phyloP scores from a whole-genome alignment of 2,888 invertebrate genomes.

The Drosophila tanythrix region DNA sequence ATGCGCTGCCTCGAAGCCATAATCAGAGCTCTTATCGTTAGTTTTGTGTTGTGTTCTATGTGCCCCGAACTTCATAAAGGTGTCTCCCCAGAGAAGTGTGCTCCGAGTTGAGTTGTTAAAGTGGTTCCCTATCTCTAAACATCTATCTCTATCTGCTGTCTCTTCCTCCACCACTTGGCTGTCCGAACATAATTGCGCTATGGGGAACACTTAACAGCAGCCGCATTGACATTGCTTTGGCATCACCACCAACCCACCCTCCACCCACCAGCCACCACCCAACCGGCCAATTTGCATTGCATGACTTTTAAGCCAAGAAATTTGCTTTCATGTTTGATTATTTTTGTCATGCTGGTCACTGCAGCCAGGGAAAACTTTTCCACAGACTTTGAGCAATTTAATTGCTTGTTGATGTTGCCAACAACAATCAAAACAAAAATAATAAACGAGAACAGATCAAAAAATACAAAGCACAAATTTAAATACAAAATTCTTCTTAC shows the following conservation, averaged over 20 bases:
- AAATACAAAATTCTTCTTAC: neutral
- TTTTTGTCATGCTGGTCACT: slow-evolving; percentile 46
- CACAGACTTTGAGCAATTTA: slow-evolving; percentile 23
- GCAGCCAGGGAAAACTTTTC: slow-evolving; percentile 25
- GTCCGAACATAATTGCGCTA: slow-evolving; percentile 51
- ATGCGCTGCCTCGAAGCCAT: slow-evolving; percentile 30
- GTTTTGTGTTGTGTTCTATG: slow-evolving; percentile 39
- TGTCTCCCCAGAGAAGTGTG: slow-evolving; percentile 56
- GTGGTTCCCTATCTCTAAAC: slow-evolving; percentile 6
- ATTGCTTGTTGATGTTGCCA: slow-evolving; percentile 42
- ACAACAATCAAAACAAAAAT: slow-evolving; percentile 6
- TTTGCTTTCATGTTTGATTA: slow-evolving; percentile 37
- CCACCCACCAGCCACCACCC: neutral
- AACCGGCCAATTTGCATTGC: slow-evolving; percentile 48
- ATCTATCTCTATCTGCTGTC: slow-evolving; percentile 1
- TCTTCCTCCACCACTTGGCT: slow-evolving; percentile 29
- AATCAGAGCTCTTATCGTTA: slow-evolving; percentile 65
- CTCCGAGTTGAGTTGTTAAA: slow-evolving; percentile 46
- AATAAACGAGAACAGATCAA: neutral
- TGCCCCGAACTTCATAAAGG: slow-evolving; percentile 59
- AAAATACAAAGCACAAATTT: neutral
- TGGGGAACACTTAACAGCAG: slow-evolving; percentile 58
- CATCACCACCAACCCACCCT: neutral
- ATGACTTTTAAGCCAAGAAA: slow-evolving; percentile 61
- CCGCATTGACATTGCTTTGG: slow-evolving; percentile 56